phyloP scores from a whole-genome alignment of 2,113 vertebrate species.

The Cyanoramphus novaezelandiae region DNA sequence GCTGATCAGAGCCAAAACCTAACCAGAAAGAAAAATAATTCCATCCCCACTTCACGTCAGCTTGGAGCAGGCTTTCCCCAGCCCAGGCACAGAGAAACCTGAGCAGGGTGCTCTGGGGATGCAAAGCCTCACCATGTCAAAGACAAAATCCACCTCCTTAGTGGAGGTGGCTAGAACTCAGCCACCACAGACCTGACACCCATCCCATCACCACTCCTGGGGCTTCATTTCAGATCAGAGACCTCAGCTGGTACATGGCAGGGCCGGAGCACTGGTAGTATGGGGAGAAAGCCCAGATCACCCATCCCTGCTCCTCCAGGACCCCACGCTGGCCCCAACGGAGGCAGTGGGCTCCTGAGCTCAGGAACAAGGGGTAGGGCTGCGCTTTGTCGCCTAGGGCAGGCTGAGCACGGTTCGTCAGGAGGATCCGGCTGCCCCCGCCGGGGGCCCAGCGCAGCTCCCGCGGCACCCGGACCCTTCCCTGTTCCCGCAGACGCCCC shows the following conservation, averaged over 20 bases:
- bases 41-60: background rate
- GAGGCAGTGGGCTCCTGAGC: background rate
- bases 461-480: background rate
- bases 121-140: background rate
- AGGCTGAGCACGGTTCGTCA: background rate
- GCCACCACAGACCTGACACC: background rate
- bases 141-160: background rate
- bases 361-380: background rate
- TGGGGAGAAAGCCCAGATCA: background rate
- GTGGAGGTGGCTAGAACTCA: background rate
- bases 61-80: background rate
- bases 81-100: background rate
- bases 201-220: fast-evolving
- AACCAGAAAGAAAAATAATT: slow-evolving; percentile 41
- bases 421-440: background rate
- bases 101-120: background rate
- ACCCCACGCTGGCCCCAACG: fast-evolving
- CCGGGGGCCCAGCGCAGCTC: background rate
- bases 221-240: background rate
- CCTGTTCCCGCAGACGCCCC: background rate
- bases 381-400: fast-evolving
- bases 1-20: slow-evolving; percentile 29
- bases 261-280: background rate
- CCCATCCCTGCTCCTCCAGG: background rate
- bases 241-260: background rate